Percentiles rank a stretch among this genome's conserved stretches.
Conservation (phyloP, 2,113 vertebrate genomes). For the Alligator mississippiensis region DNA sequence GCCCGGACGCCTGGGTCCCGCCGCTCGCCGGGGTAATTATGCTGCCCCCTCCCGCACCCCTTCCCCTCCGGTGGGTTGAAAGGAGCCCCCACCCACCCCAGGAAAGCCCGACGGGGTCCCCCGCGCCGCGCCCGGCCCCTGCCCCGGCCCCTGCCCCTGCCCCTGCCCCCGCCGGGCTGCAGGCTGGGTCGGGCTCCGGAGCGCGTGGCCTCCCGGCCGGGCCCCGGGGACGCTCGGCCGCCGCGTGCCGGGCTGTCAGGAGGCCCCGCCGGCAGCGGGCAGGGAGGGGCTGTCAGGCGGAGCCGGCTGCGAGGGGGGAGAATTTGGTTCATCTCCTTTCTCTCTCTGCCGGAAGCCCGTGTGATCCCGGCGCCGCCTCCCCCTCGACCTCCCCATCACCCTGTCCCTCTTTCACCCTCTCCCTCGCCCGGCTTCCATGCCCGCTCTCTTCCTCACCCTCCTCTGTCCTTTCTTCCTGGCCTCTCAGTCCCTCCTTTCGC, state of each 20-base stretch:
- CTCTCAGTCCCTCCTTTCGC: neutral
- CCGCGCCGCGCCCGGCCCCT: conserved; percentile 23
- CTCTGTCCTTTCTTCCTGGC: too few relatives aligned
- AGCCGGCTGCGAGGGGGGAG: too few relatives aligned
- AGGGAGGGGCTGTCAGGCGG: too few relatives aligned
- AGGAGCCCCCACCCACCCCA: too few relatives aligned
- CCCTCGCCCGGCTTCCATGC: neutral
- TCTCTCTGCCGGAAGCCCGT: too few relatives aligned
- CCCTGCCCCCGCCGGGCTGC: neutral
- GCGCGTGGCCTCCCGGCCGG: neutral
- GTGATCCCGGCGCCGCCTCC: too few relatives aligned
- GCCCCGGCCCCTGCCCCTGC: conserved; percentile 10
- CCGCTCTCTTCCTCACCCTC: neutral
- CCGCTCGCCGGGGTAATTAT: conserved; percentile 12
- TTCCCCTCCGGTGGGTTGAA: too few relatives aligned
- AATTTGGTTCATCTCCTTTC: too few relatives aligned
- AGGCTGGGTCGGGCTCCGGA: too few relatives aligned
- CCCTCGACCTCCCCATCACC: too few relatives aligned
- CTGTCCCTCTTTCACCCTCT: neutral
- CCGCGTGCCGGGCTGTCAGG: neutral
- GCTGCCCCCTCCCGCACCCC: conserved; percentile 32
- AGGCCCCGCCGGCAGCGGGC: too few relatives aligned
- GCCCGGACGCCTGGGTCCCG: neutral
- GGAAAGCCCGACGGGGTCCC: too few relatives aligned
- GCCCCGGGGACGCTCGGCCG: neutral